Evolutionary conservation across 2,113 vertebrate genomes (phyloP).

Genomic region (Myocastor coypus): DNA sequence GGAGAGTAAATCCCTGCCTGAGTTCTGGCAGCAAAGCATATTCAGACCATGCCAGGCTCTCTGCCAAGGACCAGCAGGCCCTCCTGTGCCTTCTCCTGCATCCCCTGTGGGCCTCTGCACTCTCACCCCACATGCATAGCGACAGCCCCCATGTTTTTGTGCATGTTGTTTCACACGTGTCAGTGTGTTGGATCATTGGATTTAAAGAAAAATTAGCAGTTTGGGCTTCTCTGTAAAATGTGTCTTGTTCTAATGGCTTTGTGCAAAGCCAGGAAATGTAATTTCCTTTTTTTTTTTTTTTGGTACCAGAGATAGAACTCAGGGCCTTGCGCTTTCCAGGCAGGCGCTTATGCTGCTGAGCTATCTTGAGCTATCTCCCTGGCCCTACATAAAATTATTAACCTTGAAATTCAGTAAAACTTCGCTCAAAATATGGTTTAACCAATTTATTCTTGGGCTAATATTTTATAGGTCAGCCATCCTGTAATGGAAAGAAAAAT

Average conservation of each 20-base stretch:
- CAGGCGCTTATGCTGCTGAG: no score
- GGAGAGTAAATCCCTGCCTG: not conserved
- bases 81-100: not conserved
- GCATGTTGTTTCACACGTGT: not conserved
- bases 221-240: not conserved
- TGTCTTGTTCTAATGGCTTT: not conserved
- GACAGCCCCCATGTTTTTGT: not conserved
- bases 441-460: not conserved
- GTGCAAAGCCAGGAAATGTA: not conserved
- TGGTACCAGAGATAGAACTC: no score
- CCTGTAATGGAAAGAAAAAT: not conserved
- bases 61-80: not conserved
- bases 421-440: not conserved
- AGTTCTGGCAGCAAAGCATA: not conserved
- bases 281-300: not conserved
- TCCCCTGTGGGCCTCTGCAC: not conserved
- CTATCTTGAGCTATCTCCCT: no score
- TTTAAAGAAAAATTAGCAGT: not conserved
- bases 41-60: not conserved
- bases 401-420: not conserved
- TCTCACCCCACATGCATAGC: not conserved
- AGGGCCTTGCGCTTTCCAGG: no score
- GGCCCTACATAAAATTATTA: not conserved
- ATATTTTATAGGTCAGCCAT: not conserved
- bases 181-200: not conserved